phyloP scores from a whole-genome alignment of 2,888 invertebrate species.

The Leistus spinibarbis region DNA sequence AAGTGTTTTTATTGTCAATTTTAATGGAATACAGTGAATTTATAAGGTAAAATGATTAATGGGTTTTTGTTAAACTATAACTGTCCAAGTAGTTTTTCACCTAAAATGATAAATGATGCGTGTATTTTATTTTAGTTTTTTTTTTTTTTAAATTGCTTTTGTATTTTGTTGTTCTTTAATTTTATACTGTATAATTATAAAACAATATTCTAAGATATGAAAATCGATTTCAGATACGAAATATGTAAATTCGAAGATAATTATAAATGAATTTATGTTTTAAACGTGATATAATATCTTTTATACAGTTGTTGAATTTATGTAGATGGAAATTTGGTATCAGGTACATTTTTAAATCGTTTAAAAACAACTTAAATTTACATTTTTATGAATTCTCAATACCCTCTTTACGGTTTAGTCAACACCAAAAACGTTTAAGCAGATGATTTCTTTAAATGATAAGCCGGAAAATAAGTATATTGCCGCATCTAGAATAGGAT shows the following conservation, averaged over 20 bases:
- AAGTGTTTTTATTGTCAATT: neutral
- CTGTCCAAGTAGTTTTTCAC: neutral
- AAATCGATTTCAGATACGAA: neutral
- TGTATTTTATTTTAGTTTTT: neutral
- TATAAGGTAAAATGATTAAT: conserved; percentile 5
- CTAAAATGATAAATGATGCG: neutral
- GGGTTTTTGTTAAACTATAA: neutral
- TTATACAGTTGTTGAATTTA: too few species aligned
- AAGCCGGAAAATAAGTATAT: too few species aligned
- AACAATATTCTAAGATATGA: neutral
- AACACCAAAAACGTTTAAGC: too few species aligned
- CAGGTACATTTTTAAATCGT: too few species aligned
- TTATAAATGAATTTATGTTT: neutral
- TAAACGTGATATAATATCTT: neutral
- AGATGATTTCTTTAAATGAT: too few species aligned
- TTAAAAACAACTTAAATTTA: too few species aligned
- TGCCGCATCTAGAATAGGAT: too few species aligned
- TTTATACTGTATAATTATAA: neutral
- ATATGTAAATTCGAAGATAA: neutral
- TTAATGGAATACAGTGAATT: conserved; percentile 14
- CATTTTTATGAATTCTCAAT: neutral
- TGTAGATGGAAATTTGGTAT: too few species aligned
- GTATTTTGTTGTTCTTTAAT: neutral
- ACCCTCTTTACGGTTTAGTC: neutral
- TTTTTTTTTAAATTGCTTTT: neutral